These are phyloP conservation scores for Agrilus cyanescens DNA, from an alignment of 2,888 invertebrate species.

Conservation along the genomic window DNA sequence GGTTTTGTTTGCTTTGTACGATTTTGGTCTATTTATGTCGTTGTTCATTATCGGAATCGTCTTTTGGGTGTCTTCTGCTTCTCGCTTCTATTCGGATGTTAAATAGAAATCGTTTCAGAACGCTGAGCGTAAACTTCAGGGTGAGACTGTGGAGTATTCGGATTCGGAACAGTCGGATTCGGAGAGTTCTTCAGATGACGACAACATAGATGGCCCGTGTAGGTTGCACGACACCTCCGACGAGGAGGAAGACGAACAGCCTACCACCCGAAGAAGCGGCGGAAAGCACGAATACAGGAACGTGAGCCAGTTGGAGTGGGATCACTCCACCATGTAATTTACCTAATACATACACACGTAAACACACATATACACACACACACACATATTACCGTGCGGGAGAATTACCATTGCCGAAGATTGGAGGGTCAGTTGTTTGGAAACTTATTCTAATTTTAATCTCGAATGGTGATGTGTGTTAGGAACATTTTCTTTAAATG, in stretches of 20 bases:
- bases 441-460: too few species aligned
- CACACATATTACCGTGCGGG: neutral
- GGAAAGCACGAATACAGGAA: slow-evolving; percentile 52
- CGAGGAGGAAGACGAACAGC: slow-evolving; percentile 38
- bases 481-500: too few species aligned
- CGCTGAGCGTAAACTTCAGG: slow-evolving; percentile 31
- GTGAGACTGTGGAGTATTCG: slow-evolving; percentile 24
- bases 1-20: too few species aligned
- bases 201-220: slow-evolving; percentile 32
- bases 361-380: neutral
- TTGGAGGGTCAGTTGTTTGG: neutral
- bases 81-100: too few species aligned
- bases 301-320: slow-evolving; percentile 68
- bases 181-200: slow-evolving; percentile 31
- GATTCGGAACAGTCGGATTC: slow-evolving; percentile 34
- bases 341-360: neutral
- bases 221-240: slow-evolving; percentile 46
- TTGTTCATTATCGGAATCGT: too few species aligned
- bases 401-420: neutral
- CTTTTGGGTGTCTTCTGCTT: too few species aligned
- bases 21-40: too few species aligned
- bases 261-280: slow-evolving; percentile 30
- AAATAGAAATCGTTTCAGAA: slow-evolving; percentile 19
- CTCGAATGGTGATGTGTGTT: too few species aligned
- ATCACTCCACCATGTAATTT: slow-evolving; percentile 61